Conservation (phyloP, 2,797 vertebrate genomes). For the Artibeus jamaicensis region DNA sequence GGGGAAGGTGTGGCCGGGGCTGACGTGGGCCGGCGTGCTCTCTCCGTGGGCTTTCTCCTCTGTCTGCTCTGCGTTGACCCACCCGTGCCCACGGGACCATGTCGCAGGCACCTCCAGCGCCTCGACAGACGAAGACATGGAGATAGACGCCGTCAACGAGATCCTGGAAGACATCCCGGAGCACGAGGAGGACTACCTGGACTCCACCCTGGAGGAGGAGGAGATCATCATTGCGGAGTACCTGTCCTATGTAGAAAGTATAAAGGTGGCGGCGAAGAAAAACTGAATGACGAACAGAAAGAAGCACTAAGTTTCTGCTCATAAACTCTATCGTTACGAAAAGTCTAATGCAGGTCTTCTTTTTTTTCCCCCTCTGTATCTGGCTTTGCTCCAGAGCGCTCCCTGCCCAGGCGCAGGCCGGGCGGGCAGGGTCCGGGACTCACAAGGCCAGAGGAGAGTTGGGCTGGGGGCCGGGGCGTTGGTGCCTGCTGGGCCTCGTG, state of each 20-base stretch:
- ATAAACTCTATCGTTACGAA: conserved; percentile 61
- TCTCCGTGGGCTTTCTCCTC: not conserved
- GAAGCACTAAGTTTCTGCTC: not conserved
- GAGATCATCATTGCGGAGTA: conserved; percentile 88
- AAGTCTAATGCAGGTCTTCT: not conserved
- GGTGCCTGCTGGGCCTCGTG: not conserved
- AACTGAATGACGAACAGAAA: conserved; percentile 6
- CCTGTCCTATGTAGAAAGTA: conserved; percentile 85
- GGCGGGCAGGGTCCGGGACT: not conserved
- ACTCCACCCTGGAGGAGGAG: conserved; percentile 96
- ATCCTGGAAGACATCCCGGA: conserved; percentile 93
- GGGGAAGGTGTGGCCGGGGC: not conserved
- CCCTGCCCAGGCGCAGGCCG: not conserved
- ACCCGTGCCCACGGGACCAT: accelerated
- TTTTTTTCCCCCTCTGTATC: not conserved
- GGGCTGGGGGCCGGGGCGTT: accelerated
- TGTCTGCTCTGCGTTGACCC: not conserved
- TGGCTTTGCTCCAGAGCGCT: not conserved
- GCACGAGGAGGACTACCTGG: conserved; percentile 97
- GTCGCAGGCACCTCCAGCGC: conserved; percentile 81
- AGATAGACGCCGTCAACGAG: conserved; percentile 91
- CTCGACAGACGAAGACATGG: conserved; percentile 85
- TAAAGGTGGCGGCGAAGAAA: conserved; percentile 40
- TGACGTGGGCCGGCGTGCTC: too few species aligned
- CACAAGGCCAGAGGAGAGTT: accelerated